These are phyloP conservation scores for Campylorhamphus procurvoides DNA, from an alignment of 2,113 vertebrate species.

Conservation along the genomic window DNA sequence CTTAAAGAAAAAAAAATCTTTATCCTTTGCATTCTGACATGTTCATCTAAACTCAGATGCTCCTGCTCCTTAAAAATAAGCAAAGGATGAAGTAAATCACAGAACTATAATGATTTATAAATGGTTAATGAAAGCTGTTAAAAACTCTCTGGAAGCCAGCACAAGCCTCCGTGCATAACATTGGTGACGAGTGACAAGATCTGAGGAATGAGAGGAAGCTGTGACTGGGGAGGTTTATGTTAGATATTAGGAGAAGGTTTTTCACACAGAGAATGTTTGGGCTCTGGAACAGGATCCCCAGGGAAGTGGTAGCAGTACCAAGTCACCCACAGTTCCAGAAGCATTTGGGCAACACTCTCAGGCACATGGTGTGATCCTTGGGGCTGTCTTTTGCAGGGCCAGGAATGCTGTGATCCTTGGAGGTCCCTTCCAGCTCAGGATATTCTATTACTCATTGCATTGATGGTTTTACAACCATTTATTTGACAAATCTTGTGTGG, in stretches of 20 bases:
- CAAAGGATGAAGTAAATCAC: neutral
- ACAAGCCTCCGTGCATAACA: neutral
- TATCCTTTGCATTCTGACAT: neutral
- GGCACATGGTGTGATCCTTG: neutral
- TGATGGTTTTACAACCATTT: neutral
- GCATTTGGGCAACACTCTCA: neutral
- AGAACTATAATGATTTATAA: neutral
- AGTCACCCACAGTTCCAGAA: neutral
- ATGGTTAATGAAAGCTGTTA: neutral
- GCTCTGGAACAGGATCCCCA: neutral
- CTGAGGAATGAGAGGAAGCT: neutral
- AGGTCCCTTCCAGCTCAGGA: neutral
- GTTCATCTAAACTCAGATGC: neutral
- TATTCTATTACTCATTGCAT: neutral
- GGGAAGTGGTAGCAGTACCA: neutral
- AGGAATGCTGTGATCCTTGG: neutral
- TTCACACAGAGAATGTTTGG: fast-evolving
- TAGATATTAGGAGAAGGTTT: neutral
- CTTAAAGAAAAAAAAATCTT: neutral
- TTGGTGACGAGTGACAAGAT: neutral
- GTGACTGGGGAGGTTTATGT: neutral
- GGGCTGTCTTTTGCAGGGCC: neutral
- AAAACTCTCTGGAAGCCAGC: neutral
- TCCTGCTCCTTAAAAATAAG: neutral
- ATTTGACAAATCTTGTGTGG: neutral